A percentile compares a stretch with the other conserved stretches of the same genome.
Evolutionary conservation across 2,888 invertebrate genomes (phyloP).

Genomic region (Slavum lentiscoides): DNA sequence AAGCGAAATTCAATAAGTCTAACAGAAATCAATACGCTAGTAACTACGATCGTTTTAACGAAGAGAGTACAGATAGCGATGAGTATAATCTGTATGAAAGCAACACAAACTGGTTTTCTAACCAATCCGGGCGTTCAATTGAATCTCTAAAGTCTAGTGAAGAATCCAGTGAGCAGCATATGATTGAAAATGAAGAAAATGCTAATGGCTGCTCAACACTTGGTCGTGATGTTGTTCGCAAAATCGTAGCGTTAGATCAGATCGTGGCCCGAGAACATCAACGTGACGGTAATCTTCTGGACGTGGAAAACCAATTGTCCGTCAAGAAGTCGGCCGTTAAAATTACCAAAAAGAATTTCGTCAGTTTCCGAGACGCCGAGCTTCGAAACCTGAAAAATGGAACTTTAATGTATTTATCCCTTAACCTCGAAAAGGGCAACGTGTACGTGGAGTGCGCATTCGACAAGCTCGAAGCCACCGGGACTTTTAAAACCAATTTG

Average conservation of each 20-base stretch:
- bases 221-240: background rate
- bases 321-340: slow-evolving; percentile 5
- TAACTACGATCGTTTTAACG: background rate
- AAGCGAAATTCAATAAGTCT: too few relatives aligned
- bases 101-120: background rate
- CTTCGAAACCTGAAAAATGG: background rate
- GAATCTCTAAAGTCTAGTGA: background rate
- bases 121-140: background rate
- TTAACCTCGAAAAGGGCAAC: background rate
- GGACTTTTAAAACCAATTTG: slow-evolving; percentile 16
- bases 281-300: background rate
- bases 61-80: background rate
- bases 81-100: background rate
- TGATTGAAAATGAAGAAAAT: background rate
- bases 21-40: background rate
- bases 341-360: background rate
- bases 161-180: background rate
- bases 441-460: slow-evolving; percentile 11
- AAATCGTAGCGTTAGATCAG: background rate
- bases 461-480: background rate
- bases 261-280: background rate
- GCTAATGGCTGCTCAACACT: background rate
- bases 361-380: background rate
- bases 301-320: background rate
- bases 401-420: background rate